Evolutionary conservation across 2,797 vertebrate genomes (phyloP).

Genomic region (Varecia variegata): DNA sequence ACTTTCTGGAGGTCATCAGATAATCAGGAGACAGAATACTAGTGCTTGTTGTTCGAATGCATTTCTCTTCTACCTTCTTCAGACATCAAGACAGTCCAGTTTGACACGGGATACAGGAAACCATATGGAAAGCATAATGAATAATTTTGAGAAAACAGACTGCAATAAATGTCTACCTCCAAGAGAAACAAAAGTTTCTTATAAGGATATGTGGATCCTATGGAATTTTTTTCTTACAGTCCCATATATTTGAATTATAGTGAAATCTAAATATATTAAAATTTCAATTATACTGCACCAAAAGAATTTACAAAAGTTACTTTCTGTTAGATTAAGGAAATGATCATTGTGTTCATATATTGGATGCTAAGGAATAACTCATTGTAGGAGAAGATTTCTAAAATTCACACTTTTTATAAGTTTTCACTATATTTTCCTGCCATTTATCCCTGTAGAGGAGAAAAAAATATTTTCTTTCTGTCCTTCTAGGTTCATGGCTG

Average conservation of each 20-base stretch:
- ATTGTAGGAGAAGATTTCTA: neutral
- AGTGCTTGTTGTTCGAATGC: neutral
- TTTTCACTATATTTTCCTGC: neutral
- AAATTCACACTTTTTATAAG: neutral
- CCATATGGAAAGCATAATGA: neutral
- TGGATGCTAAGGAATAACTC: neutral
- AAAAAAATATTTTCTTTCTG: neutral
- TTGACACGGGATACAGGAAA: neutral
- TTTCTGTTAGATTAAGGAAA: neutral
- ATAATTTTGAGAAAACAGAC: neutral
- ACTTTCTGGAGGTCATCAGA: neutral
- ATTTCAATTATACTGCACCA: neutral
- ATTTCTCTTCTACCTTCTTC: neutral
- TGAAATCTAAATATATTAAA: neutral
- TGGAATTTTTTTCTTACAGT: constrained; percentile 1
- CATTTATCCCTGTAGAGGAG: neutral
- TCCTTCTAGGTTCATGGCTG: neutral
- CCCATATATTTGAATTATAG: neutral
- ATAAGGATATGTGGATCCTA: neutral
- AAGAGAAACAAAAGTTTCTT: constrained; percentile 14
- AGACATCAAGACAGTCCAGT: neutral
- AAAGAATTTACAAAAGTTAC: neutral
- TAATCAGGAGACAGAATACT: neutral
- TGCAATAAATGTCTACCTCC: neutral
- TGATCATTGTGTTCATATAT: neutral